A percentile compares a stretch with the other conserved stretches of the same genome.
Conservation (phyloP, 2,797 vertebrate genomes). For the Miichthys miiuy region DNA sequence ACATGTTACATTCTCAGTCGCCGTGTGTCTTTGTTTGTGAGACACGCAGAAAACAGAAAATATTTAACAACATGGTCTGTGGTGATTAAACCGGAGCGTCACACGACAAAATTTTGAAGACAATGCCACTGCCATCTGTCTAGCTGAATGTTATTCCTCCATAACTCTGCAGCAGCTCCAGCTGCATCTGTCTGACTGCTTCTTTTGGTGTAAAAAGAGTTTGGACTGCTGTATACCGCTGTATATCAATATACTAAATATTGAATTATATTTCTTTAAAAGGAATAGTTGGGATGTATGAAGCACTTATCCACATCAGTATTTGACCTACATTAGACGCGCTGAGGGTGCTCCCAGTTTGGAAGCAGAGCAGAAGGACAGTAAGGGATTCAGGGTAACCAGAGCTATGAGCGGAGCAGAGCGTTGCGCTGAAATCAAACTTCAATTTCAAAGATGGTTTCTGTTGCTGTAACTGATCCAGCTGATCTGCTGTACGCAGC, state of each 20-base stretch:
- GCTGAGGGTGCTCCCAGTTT: too few relatives aligned
- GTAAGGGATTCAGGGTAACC: too few relatives aligned
- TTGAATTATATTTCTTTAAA: not conserved
- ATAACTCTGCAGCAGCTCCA: not conserved
- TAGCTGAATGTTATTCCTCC: not conserved
- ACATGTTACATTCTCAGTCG: conserved; percentile 4
- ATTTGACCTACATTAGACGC: too few relatives aligned
- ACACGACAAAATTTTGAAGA: conserved; percentile 2
- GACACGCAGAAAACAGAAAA: not conserved
- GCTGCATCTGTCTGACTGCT: not conserved
- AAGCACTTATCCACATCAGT: too few relatives aligned
- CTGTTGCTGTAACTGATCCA: too few relatives aligned
- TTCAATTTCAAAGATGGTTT: too few relatives aligned
- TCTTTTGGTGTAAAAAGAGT: not conserved
- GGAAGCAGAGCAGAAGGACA: too few relatives aligned
- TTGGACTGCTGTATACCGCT: not conserved
- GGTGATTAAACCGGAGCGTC: conserved; percentile 1
- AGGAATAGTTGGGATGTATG: too few relatives aligned
- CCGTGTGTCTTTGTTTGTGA: conserved; percentile 28
- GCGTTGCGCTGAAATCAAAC: too few relatives aligned
- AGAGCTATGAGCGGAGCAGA: too few relatives aligned
- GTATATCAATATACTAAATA: not conserved
- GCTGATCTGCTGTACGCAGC: too few relatives aligned
- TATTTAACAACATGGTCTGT: not conserved
- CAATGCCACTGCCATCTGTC: not conserved